A percentile compares a stretch with the other conserved stretches of the same genome.
phyloP scores from a whole-genome alignment of 2,113 vertebrate species.

The Entosphenus tridentatus region DNA sequence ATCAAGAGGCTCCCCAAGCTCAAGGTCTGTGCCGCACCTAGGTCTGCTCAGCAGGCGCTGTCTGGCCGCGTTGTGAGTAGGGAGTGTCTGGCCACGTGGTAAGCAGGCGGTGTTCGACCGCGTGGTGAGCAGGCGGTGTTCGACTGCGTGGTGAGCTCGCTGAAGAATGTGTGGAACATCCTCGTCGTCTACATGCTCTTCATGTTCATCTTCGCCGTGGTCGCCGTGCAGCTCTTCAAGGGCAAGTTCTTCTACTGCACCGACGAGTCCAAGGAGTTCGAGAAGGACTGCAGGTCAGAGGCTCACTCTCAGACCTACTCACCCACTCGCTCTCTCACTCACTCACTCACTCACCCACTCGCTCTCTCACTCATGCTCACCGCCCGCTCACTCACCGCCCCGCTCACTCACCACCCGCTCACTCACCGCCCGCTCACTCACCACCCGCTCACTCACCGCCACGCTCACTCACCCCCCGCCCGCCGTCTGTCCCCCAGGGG shows the following conservation, averaged over 20 bases:
- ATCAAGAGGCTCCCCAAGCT: constrained; percentile 87
- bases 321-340: no score
- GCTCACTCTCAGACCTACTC: no score
- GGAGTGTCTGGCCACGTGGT: constrained; percentile 93
- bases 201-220: constrained; percentile 96
- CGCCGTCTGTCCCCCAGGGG: constrained; percentile 27
- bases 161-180: constrained; percentile 92
- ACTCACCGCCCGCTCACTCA: no score
- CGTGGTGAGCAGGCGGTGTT: constrained; percentile 93
- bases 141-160: constrained; percentile 85
- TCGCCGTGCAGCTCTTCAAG: constrained; percentile 91
- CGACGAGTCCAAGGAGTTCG: constrained; percentile 68
- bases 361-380: no score
- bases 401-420: no score
- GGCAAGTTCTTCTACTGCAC: constrained; percentile 94
- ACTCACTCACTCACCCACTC: no score
- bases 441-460: no score
- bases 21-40: constrained; percentile 30
- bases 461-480: no score
- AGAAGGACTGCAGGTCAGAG: constrained; percentile 73
- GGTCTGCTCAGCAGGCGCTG: constrained; percentile 37
- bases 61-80: constrained; percentile 96
- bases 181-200: constrained; percentile 89
- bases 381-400: no score
- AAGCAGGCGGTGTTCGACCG: constrained; percentile 95